These are phyloP conservation scores for Tricholauxania praeusta DNA, from an alignment of 2,888 invertebrate species.

Conservation along the genomic window DNA sequence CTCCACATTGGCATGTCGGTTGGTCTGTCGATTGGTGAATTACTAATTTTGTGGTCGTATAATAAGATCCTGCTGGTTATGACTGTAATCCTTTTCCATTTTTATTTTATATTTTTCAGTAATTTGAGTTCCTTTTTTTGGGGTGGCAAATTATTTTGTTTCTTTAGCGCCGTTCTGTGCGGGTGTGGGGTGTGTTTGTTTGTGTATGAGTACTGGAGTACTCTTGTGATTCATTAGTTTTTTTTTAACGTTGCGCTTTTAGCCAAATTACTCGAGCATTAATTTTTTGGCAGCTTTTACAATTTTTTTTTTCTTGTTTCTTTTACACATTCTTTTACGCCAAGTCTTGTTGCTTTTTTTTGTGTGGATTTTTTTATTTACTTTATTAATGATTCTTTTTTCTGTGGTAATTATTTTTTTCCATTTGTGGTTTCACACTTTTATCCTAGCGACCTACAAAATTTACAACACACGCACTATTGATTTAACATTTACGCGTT, in stretches of 20 bases:
- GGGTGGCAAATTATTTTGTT: not conserved
- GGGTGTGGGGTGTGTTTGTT: not conserved
- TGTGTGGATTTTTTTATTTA: slow-evolving; percentile 10
- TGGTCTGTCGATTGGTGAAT: not conserved
- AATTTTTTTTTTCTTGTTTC: not conserved
- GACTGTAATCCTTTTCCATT: too few relatives aligned
- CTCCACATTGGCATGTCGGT: slow-evolving; percentile 15
- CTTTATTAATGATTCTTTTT: slow-evolving; percentile 14
- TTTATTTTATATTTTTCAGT: not conserved
- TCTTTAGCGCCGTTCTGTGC: not conserved
- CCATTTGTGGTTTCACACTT: slow-evolving; percentile 25
- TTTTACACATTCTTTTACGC: not conserved
- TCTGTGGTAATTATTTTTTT: not conserved
- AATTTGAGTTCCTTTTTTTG: slow-evolving; percentile 2
- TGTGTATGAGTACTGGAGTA: not conserved
- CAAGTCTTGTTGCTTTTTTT: not conserved
- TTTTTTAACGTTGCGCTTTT: slow-evolving; percentile 49
- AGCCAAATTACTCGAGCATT: slow-evolving; percentile 54
- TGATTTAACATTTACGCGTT: slow-evolving; percentile 43
- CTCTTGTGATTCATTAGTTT: too few relatives aligned
- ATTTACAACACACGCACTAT: slow-evolving; percentile 38
- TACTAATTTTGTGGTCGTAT: slow-evolving; percentile 4
- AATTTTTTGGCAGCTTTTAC: slow-evolving; percentile 1
- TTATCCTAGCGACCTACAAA: slow-evolving; percentile 35
- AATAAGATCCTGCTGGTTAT: not conserved